Evolutionary conservation across 2,888 invertebrate species (phyloP).

Genomic region (Drosophila prostipennis): DNA sequence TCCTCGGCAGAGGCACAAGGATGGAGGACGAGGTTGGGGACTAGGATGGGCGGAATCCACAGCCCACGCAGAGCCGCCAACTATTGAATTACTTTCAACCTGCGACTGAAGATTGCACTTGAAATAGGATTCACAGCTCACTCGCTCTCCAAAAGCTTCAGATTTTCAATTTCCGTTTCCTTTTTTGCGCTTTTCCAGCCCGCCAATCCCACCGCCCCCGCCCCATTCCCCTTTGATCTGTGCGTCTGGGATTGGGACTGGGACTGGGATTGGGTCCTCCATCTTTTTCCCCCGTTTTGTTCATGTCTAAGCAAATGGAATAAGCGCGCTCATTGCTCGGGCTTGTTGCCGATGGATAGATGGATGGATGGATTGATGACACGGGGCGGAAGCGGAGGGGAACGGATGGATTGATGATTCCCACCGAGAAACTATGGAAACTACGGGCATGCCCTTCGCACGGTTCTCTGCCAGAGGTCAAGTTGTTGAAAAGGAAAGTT

Average conservation of each 20-base stretch:
- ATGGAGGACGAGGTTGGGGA: background rate
- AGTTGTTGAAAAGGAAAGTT: conserved; percentile 9
- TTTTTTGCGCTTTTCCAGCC: conserved; percentile 51
- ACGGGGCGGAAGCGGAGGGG: background rate
- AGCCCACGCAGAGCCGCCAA: conserved; percentile 63
- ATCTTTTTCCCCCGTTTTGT: conserved; percentile 50
- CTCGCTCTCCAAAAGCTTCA: conserved; percentile 77
- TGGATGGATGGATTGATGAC: conserved; percentile 38
- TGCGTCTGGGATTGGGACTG: conserved; percentile 16
- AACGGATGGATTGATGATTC: conserved; percentile 25
- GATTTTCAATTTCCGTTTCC: conserved; percentile 80
- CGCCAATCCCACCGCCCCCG: conserved; percentile 9
- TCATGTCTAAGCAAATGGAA: conserved; percentile 78
- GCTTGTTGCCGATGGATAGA: conserved; percentile 65
- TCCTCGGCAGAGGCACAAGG: conserved; percentile 13
- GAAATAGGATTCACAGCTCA: conserved; percentile 80
- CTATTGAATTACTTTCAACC: conserved; percentile 78
- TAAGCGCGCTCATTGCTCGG: conserved; percentile 75
- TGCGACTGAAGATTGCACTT: conserved; percentile 79
- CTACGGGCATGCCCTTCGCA: conserved; percentile 18
- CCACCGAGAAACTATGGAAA: conserved; percentile 21
- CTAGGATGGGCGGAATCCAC: conserved; percentile 5
- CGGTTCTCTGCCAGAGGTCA: background rate
- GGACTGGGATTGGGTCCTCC: conserved; percentile 17
- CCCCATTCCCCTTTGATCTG: conserved; percentile 16